Evolutionary conservation across 2,113 vertebrate genomes (phyloP), one percentile per base, ranked within the genome.

Genomic region (Aramus guarauna): DNA sequence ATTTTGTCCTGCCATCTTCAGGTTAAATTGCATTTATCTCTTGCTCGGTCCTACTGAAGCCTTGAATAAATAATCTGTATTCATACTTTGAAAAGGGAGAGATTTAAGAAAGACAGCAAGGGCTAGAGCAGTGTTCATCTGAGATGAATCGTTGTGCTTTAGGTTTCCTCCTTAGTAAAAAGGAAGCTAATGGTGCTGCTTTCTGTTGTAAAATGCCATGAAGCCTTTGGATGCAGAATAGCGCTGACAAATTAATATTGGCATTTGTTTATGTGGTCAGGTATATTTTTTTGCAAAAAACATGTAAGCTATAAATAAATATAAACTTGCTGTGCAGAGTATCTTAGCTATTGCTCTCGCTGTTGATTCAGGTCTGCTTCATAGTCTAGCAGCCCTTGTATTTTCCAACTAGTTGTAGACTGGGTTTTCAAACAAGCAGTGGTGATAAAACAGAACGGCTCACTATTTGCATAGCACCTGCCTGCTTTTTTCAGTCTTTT

Each of bases 401-500:
- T 96, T 95, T 91, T 80, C 68, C 58, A 30, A 12, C 43, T 96
- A 66, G 81, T 84, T 95, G 56, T 89, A 92, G 90, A 58, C 74
- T 79, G 60, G 30, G 36, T 85, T 88, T 60, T 84, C 94, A 89
- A 94, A 94, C 76, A 92, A 82, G 80, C 39, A 55, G 53, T 60
- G 48, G 53, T 83, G 93, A 67, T 67, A 96, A 95, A 96, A 92
- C 48, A 79, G 59, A 91, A 53, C 71, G 9, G 3, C 32, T 36
- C 3, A 52, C 91, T 97, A 88, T 96, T 96, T 96, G 83, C 84
- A 43, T 88, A 76, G 62, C 87, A 97, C 37, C 85, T 93, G 85
- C 79, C 80, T 97, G 85, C 77, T 67, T 96, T 94, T 71, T 73
- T 63, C 41, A 74, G 50, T 92, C 56, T 88, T 85, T 96, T 97